These are phyloP conservation scores for Campoplex capitator DNA, from an alignment of 2,888 invertebrate species.

Conservation along the genomic window DNA sequence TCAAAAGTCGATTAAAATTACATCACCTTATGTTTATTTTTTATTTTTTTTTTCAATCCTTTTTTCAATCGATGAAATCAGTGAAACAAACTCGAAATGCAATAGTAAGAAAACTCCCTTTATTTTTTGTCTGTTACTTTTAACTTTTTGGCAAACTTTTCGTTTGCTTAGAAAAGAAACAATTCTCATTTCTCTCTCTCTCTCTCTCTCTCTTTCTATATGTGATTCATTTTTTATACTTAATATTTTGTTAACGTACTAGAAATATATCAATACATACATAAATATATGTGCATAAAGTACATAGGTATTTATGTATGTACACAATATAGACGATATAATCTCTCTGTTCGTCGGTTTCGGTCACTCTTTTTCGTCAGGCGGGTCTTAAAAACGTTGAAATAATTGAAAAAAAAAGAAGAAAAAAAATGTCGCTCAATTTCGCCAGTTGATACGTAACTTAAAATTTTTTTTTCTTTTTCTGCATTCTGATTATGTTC, in stretches of 20 bases:
- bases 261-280: constrained; percentile 57
- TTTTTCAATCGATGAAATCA: constrained; percentile 1
- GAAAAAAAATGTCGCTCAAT: constrained; percentile 3
- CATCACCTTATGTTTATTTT: neutral
- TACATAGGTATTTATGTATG: constrained; percentile 51
- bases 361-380: neutral
- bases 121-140: constrained; percentile 47
- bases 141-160: constrained; percentile 45
- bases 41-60: neutral
- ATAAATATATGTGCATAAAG: constrained; percentile 56
- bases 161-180: constrained; percentile 49
- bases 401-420: constrained; percentile 5
- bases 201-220: constrained; percentile 39
- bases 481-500: neutral
- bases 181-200: constrained; percentile 4
- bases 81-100: constrained; percentile 30
- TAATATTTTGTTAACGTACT: constrained; percentile 56
- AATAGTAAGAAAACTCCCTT: constrained; percentile 67
- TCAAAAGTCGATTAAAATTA: neutral
- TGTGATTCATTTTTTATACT: constrained; percentile 61
- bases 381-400: constrained; percentile 11
- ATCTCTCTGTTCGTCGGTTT: constrained; percentile 28
- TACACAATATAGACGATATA: constrained; percentile 60
- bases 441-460: neutral
- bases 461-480: constrained; percentile 11